phyloP scores from a whole-genome alignment of 2,888 invertebrate species.

The Ectropis crepuscularia region DNA sequence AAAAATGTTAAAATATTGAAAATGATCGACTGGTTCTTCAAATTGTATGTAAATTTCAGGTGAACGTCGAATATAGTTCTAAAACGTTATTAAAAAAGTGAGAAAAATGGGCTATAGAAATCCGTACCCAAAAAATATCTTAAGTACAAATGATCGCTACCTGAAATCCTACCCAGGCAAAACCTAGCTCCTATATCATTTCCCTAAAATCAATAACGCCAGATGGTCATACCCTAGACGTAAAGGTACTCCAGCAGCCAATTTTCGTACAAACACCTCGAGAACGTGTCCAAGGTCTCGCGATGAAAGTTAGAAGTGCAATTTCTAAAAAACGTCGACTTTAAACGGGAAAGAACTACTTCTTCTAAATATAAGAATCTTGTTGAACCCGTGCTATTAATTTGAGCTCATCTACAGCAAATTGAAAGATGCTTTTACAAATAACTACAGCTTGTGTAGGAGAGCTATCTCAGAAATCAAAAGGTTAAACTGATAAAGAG shows the following conservation, averaged over 20 bases:
- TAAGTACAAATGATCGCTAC: neutral
- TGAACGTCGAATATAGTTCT: too few relatives aligned
- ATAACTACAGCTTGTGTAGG: too few relatives aligned
- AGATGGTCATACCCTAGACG: slow-evolving; percentile 29
- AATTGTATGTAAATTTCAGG: too few relatives aligned
- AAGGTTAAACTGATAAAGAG: too few relatives aligned
- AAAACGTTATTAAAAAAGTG: too few relatives aligned
- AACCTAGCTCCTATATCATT: slow-evolving; percentile 8
- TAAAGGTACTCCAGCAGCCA: slow-evolving; percentile 15
- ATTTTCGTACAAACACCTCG: slow-evolving; percentile 14
- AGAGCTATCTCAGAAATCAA: too few relatives aligned
- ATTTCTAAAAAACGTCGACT: slow-evolving; percentile 2
- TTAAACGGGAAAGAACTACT: neutral
- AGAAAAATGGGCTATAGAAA: too few relatives aligned
- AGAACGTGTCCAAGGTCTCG: slow-evolving; percentile 6
- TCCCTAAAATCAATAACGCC: slow-evolving; percentile 31
- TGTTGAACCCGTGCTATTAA: neutral
- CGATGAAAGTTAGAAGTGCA: neutral
- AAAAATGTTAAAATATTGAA: too few relatives aligned
- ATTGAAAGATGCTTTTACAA: too few relatives aligned
- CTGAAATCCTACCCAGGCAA: neutral
- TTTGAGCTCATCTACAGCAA: too few relatives aligned
- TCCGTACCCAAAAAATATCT: too few relatives aligned
- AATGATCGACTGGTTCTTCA: too few relatives aligned
- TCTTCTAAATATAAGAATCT: neutral